phyloP scores from a whole-genome alignment of 35 echinoderm and acorn worm species.

The Heliocidaris erythrogramma region DNA sequence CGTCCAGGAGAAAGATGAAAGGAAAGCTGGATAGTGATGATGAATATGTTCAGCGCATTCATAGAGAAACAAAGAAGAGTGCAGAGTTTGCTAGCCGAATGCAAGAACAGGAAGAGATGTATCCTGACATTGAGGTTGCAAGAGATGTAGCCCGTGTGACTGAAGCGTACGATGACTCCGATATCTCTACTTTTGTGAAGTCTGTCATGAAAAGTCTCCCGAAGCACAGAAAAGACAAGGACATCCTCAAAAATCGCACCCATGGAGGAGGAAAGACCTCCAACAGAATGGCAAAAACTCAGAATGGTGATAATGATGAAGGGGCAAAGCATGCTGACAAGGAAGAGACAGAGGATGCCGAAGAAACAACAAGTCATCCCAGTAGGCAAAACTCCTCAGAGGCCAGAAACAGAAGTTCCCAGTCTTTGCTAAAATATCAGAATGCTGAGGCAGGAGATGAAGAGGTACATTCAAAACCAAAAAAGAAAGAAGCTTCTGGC shows the following conservation, averaged over 20 bases:
- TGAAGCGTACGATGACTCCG: constrained; percentile 7
- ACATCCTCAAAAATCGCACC: not conserved
- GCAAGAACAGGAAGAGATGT: constrained; percentile 8
- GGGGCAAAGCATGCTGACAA: not conserved
- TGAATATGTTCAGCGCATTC: not conserved
- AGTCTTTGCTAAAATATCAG: not conserved
- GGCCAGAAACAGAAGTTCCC: not conserved
- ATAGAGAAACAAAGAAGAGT: constrained; percentile 16
- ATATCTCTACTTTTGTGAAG: constrained; percentile 27
- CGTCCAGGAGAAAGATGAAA: constrained; percentile 34
- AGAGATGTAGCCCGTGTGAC: constrained; percentile 23
- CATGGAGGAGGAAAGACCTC: not conserved
- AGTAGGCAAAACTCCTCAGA: not conserved
- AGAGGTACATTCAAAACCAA: not conserved
- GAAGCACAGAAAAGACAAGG: not conserved
- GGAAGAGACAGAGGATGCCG: not conserved
- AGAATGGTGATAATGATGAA: not conserved
- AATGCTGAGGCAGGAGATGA: not conserved
- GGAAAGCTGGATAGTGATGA: constrained; percentile 32
- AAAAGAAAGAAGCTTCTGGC: not conserved
- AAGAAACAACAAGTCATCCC: not conserved
- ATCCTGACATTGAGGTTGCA: constrained; percentile 35
- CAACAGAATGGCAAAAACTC: not conserved
- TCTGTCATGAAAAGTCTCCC: constrained; percentile 44
- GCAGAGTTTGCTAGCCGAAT: not conserved